Evolutionary conservation across 2,888 invertebrate species (phyloP), one percentile per base, ranked within the genome.

Genomic region (Synergus gifuensis): DNA sequence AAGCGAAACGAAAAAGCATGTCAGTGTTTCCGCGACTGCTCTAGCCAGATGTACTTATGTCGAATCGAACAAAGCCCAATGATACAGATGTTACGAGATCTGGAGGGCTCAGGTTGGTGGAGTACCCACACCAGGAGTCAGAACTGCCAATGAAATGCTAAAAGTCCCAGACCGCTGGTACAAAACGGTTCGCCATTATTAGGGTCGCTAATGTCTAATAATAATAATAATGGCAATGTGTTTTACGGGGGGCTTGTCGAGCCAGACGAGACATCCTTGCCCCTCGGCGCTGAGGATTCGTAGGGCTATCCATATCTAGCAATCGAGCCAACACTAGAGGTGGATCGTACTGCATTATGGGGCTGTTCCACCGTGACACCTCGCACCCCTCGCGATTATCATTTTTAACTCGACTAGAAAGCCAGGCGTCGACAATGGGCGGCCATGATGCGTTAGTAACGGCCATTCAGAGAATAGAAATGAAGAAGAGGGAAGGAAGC

Each of bases 1-100:
- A 73, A 16, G 64, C 62, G 40, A 77, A 73, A 40, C 66, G 58
- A 80, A 80, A 67, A 9, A 77, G 63, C 66, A 81, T 78, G 78
- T 66, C 58, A 67, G 40, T 40, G 40, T n/a, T 54, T 76, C 22
- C 63, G 76, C 76, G 60, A 66, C 12, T 76, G 44, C 69, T 67
- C 79, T 83, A 84, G 85, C 85, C 91, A 91, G 90, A 90, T 90
- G 90, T 84, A 85, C 80, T 83, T 83, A 84, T 78, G 80, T 87
- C 86, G 87, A 88, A 89, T 87, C 80, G 79, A 60, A 87, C 86
- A 89, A 88, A 86, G 82, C 83, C 64, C 85, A 87, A 90, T 90
- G 91, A 92, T 92, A 92, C 92, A 92, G 91, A 92, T 92, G 92
- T 92, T 91, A 91, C 82, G 60, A 81, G 78, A 81, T 81, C 82